A percentile compares a stretch with the other conserved stretches of the same genome.
Conservation (phyloP, 1,140 invertebrate species). For the Andrena cerasifolii region DNA sequence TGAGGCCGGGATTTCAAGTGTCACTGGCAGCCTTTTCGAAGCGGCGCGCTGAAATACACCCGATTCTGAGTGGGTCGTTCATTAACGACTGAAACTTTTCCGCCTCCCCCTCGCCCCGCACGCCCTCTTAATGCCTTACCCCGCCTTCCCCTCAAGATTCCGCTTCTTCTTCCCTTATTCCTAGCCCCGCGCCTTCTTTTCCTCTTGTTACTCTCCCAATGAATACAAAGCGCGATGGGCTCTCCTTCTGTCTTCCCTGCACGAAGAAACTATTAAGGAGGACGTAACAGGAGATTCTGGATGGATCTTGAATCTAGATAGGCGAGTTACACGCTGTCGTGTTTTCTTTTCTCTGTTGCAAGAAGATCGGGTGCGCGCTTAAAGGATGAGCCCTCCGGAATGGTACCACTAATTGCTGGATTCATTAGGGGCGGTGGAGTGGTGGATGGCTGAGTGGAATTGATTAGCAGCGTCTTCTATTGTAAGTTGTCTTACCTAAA, state of each 20-base stretch:
- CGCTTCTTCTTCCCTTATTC: no score
- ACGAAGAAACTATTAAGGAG: no score
- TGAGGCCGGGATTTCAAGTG: slow-evolving; percentile 53
- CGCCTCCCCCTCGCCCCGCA: no score
- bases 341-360: not conserved
- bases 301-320: no score
- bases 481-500: not conserved
- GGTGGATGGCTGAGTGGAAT: not conserved
- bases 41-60: slow-evolving; percentile 31
- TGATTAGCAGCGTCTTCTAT: not conserved
- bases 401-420: slow-evolving; percentile 1
- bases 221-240: no score
- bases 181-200: no score
- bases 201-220: no score
- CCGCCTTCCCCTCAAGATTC: not conserved
- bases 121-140: no score
- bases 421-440: not conserved
- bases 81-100: slow-evolving; percentile 39
- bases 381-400: not conserved
- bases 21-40: slow-evolving; percentile 48
- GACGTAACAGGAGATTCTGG: no score
- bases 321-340: not conserved
- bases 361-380: not conserved
- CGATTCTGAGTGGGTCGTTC: slow-evolving; percentile 47
- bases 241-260: no score